phyloP scores from a whole-genome alignment of 2,888 invertebrate genomes.

The Portevinia maculata region DNA sequence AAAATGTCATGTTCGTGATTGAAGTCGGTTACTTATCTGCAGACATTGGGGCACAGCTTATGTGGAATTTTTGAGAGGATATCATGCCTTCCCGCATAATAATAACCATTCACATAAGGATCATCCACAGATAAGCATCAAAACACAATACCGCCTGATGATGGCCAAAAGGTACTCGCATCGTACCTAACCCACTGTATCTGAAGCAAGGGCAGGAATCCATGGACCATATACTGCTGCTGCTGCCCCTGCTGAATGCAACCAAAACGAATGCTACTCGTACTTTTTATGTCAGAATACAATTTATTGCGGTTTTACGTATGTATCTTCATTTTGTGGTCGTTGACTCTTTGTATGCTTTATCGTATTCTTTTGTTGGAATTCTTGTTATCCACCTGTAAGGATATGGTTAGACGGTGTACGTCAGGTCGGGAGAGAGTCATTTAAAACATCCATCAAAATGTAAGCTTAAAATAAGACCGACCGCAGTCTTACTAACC shows the following conservation, averaged over 20 bases:
- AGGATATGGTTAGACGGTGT: too few species aligned
- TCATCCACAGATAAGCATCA: conserved; percentile 51
- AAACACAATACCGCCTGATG: conserved; percentile 29
- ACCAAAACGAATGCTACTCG: background rate
- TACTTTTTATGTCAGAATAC: conserved; percentile 44
- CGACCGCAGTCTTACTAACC: too few species aligned
- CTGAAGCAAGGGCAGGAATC: too few species aligned
- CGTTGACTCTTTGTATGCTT: conserved; percentile 31
- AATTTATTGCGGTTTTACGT: conserved; percentile 56
- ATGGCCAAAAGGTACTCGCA: conserved; percentile 34
- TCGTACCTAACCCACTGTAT: too few species aligned
- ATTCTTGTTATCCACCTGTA: too few species aligned
- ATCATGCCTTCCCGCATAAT: conserved; percentile 40
- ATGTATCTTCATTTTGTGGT: conserved; percentile 52
- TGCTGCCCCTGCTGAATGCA: too few species aligned
- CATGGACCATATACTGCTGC: too few species aligned
- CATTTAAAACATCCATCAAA: too few species aligned
- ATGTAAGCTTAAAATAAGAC: too few species aligned
- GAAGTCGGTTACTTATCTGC: conserved; percentile 61
- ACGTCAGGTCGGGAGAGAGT: too few species aligned
- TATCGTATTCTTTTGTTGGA: conserved; percentile 4
- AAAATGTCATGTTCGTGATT: conserved; percentile 70
- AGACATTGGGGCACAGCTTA: conserved; percentile 32
- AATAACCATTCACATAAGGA: conserved; percentile 48
- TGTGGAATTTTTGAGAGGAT: conserved; percentile 6